Evolutionary conservation across 2,888 invertebrate species (phyloP), one percentile per base, ranked within the genome.

Genomic region (Leucoptera coffeella): DNA sequence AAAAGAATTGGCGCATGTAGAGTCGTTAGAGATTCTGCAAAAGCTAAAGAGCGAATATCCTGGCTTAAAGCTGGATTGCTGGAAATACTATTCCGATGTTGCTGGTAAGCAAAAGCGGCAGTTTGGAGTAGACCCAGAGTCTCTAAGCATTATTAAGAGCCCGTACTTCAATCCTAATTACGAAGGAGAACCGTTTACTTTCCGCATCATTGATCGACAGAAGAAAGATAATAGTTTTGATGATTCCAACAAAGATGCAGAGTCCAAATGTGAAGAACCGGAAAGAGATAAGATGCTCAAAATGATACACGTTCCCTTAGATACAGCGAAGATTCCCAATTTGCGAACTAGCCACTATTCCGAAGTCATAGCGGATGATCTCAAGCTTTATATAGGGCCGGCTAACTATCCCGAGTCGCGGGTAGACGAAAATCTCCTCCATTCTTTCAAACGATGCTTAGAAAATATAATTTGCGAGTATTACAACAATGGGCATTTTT

Each of bases 21-120:
- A 60, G 38, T 57, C 62, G 0, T 32, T 45, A 2, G 54, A 59
- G 20, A 52, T 67, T 15, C 37, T 67, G 15, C 29, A 38, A 2
- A 49, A 54, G 19, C 33, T 65, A 4, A 47, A 55, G 34, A 33
- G 33, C 4, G 45, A 36, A 4, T 62, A 64, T 37, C 53, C 62
- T 1, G 40, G 40, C 4, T 40, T 67, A n/a, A 64, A 58, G 25
- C 56, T 54, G 2, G 55, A 60, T 26, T 51, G 57, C 27, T 67
- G 65, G 65, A 67, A 67, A 28, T 56, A 52, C 25, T 67, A 67
- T 32, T 64, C 64, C 0, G 60, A 65, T 32, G 54, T 65, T 1
- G 56, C 58, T 14, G 67, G 67, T 0, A 65, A 64, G 34, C 60
- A 61, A 30, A 67, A 61, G 27, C 38, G 67, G n/a, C 58, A 65